Evolutionary conservation across 2,113 vertebrate species (phyloP), one percentile per base, ranked within the genome.

Genomic region (Heloderma charlesbogerti): DNA sequence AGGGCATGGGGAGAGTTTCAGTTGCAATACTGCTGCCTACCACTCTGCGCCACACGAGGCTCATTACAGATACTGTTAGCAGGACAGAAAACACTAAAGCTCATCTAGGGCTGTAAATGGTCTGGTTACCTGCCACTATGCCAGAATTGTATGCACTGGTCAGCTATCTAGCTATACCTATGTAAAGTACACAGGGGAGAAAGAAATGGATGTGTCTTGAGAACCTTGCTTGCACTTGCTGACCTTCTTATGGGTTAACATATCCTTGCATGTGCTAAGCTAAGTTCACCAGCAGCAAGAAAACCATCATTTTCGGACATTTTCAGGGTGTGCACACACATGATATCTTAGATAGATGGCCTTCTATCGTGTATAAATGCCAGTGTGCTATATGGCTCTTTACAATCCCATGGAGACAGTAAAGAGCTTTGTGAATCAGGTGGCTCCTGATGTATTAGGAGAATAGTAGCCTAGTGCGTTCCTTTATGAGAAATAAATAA

Each of bases 1-100:
- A n/a, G n/a, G n/a, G n/a, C n/a, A n/a, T n/a, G n/a, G n/a, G n/a
- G n/a, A n/a, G n/a, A n/a, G n/a, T n/a, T n/a, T n/a, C n/a, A n/a
- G n/a, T n/a, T n/a, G n/a, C n/a, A n/a, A n/a, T n/a, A n/a, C n/a
- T n/a, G n/a, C n/a, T n/a, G n/a, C n/a, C n/a, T n/a, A n/a, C n/a
- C n/a, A n/a, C n/a, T n/a, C n/a, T n/a, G n/a, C n/a, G n/a, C n/a
- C n/a, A n/a, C n/a, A n/a, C n/a, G n/a, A n/a, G n/a, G n/a, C n/a
- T n/a, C n/a, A n/a, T n/a, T n/a, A n/a, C n/a, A n/a, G n/a, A n/a
- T n/a, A 54, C 85, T 94, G 57, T 6, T 84, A 80, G 25, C n/a
- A 92, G 34, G 60, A 27, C 89, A 92, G 82, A 86, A 95, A 94
- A 89, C n/a, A 94, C 89, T 89, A 96, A 93, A 84, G 57, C 31